These are phyloP conservation scores for Zoanthus sansibaricus DNA, from an alignment of 92 coral and sea anemone species.

Conservation along the genomic window DNA sequence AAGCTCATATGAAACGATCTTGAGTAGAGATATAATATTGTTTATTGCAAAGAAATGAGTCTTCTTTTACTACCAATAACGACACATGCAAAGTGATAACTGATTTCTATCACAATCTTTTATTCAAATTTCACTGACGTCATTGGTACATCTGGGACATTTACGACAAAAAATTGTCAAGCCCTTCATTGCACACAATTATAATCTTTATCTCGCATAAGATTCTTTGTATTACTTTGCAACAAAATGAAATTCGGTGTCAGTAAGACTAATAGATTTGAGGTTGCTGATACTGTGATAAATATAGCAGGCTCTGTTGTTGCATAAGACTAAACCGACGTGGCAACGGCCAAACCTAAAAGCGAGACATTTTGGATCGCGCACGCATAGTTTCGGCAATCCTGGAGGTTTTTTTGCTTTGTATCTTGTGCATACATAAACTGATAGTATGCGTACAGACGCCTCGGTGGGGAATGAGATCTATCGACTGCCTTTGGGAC, in stretches of 20 bases:
- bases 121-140: not conserved
- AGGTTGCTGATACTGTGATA: not conserved
- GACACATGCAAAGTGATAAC: not conserved
- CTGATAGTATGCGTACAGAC: not conserved
- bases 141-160: slow-evolving; percentile 1
- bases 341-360: not conserved
- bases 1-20: too few relatives aligned
- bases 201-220: not conserved
- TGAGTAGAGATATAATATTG: too few relatives aligned
- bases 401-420: not conserved
- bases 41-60: too few relatives aligned
- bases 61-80: too few relatives aligned
- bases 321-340: not conserved
- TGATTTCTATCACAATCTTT: not conserved
- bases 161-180: slow-evolving; percentile 10
- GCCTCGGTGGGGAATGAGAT: not conserved
- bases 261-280: too few relatives aligned
- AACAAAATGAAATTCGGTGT: not conserved
- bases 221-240: not conserved
- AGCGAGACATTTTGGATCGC: slow-evolving; percentile 3
- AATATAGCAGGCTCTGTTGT: not conserved
- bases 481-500: not conserved
- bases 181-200: not conserved
- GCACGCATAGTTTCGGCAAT: not conserved
- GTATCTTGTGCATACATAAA: not conserved